These are phyloP conservation scores for Dryobotodes eremita DNA, from an alignment of 2,888 invertebrate species.

Conservation along the genomic window DNA sequence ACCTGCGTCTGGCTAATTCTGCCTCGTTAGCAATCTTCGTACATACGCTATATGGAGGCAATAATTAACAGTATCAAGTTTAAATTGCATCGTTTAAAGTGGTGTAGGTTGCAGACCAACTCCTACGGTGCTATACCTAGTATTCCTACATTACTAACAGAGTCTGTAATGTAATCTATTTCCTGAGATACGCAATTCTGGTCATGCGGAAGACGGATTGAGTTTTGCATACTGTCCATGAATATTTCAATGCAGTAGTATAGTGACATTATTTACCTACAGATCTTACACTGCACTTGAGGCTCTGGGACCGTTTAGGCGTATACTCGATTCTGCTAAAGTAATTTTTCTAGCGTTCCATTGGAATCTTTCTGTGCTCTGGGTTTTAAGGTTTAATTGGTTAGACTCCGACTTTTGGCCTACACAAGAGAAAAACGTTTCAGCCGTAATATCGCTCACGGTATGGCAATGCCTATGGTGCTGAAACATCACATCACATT, in stretches of 20 bases:
- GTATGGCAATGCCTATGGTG: too few relatives aligned
- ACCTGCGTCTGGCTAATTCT: neutral
- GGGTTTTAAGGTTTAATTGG: neutral
- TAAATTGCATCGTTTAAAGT: slow-evolving; percentile 23
- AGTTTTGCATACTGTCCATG: neutral
- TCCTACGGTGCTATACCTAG: slow-evolving; percentile 28
- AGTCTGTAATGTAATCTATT: slow-evolving; percentile 25
- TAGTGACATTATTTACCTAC: neutral
- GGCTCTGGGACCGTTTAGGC: too few relatives aligned
- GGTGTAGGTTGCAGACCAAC: slow-evolving; percentile 35
- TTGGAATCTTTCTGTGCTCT: neutral
- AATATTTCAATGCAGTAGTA: slow-evolving; percentile 1
- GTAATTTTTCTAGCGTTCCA: neutral
- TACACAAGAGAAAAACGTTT: neutral
- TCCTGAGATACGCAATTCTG: neutral
- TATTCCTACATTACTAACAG: neutral
- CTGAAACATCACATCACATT: neutral
- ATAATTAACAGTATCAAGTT: slow-evolving; percentile 43
- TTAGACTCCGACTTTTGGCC: neutral
- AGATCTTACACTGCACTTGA: neutral
- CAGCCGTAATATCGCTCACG: neutral
- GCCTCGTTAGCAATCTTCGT: slow-evolving; percentile 1
- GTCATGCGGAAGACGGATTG: neutral
- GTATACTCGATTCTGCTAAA: neutral
- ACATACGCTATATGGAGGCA: neutral